Evolutionary conservation across 1,140 invertebrate genomes (phyloP).

Genomic region (Hylaeus anthracinus): DNA sequence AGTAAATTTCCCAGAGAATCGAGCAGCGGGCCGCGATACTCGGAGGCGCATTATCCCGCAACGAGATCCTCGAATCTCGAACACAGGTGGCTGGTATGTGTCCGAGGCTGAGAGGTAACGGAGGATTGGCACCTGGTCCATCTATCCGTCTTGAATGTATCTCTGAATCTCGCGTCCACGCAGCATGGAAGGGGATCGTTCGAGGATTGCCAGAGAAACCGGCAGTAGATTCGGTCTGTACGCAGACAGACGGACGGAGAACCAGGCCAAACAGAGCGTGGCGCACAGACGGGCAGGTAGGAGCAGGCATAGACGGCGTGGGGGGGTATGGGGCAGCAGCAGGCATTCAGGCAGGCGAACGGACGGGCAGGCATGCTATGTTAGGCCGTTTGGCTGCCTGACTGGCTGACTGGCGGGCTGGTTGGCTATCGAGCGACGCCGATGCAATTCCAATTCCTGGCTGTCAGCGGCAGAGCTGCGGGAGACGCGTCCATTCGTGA

Average conservation of each 20-base stretch:
- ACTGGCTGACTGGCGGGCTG: slow-evolving; percentile 72
- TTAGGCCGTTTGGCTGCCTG: slow-evolving; percentile 70
- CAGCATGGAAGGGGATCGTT: slow-evolving; percentile 22
- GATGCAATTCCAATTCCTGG: slow-evolving; percentile 82
- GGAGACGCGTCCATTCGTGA: slow-evolving; percentile 81
- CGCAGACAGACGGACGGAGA: slow-evolving; percentile 33
- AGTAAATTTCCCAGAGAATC: background rate
- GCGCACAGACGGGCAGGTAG: background rate
- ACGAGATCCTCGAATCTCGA: slow-evolving; percentile 22
- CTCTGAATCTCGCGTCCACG: slow-evolving; percentile 27
- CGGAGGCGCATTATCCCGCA: background rate
- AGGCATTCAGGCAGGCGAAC: slow-evolving; percentile 28
- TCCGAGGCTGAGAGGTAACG: background rate
- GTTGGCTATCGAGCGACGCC: slow-evolving; percentile 80
- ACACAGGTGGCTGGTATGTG: background rate
- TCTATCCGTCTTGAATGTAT: slow-evolving; percentile 50
- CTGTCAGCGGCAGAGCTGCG: slow-evolving; percentile 81
- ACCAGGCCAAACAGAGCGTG: slow-evolving; percentile 13
- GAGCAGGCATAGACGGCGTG: slow-evolving; percentile 1
- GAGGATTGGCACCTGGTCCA: slow-evolving; percentile 49
- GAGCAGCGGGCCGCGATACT: no score
- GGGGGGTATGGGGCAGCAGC: background rate
- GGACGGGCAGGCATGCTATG: slow-evolving; percentile 44
- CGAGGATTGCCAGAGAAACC: slow-evolving; percentile 34
- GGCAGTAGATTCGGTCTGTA: slow-evolving; percentile 55